These are phyloP conservation scores for Cephus nigrinus DNA, from an alignment of 2,888 invertebrate species.

Conservation along the genomic window DNA sequence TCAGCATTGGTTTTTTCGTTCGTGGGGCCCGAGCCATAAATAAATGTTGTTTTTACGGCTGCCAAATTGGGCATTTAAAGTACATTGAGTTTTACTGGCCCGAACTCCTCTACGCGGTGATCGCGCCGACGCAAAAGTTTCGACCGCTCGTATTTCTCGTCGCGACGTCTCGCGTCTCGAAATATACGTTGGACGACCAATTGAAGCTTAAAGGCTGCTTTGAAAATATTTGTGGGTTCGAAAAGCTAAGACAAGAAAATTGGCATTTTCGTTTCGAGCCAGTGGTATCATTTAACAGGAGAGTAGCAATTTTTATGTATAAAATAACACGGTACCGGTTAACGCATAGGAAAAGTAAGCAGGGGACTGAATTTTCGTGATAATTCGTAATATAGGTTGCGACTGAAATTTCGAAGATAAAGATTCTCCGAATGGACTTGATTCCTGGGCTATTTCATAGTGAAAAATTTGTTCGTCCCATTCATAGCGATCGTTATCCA, in stretches of 20 bases:
- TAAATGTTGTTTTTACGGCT: conserved; percentile 66
- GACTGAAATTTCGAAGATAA: background rate
- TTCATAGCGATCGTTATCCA: background rate
- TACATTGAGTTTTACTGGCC: conserved; percentile 51
- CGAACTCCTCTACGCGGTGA: conserved; percentile 2
- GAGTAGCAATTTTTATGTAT: conserved; percentile 48
- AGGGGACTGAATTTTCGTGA: background rate
- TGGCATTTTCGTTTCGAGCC: background rate
- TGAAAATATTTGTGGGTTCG: background rate
- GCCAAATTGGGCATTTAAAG: conserved; percentile 65
- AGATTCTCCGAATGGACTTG: background rate
- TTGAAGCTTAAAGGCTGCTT: background rate
- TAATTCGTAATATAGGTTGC: background rate
- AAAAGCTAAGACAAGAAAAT: background rate
- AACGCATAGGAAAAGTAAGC: conserved; percentile 25
- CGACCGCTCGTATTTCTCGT: background rate
- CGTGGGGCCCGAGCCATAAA: conserved; percentile 58
- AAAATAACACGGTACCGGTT: conserved; percentile 45
- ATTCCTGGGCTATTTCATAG: background rate
- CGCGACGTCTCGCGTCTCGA: background rate
- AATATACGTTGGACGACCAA: background rate
- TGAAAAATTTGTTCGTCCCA: background rate
- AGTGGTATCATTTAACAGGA: conserved; percentile 17
- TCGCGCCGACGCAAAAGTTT: background rate
- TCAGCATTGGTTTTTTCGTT: conserved; percentile 40